Percentiles rank a stretch among this genome's conserved stretches.
Evolutionary conservation across 2,888 invertebrate species (phyloP).

Genomic region (Ceramica pisi): DNA sequence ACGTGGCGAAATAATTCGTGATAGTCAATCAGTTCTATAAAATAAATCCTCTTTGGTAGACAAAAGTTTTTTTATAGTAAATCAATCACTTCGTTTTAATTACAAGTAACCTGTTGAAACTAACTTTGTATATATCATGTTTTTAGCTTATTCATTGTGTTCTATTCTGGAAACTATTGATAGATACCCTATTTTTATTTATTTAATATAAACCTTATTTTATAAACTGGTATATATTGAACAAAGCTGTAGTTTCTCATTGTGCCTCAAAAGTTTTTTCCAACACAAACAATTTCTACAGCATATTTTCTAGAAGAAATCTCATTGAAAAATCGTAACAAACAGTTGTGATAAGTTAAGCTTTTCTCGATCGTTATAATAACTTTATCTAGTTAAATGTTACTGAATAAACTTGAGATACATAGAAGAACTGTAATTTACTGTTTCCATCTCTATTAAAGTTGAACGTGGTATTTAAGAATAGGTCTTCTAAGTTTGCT

Average conservation of each 20-base stretch:
- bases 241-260: not conserved
- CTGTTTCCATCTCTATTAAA: slow-evolving; percentile 25
- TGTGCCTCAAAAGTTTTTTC: not conserved
- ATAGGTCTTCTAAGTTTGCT: slow-evolving; percentile 16
- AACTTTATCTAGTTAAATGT: slow-evolving; percentile 22
- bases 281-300: too few relatives aligned
- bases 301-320: slow-evolving; percentile 1
- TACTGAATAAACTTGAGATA: slow-evolving; percentile 6
- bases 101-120: not conserved
- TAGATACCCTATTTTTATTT: too few relatives aligned
- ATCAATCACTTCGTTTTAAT: slow-evolving; percentile 14
- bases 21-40: not conserved
- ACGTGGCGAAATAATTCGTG: slow-evolving; percentile 42
- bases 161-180: not conserved
- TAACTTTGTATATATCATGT: not conserved
- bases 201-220: too few relatives aligned
- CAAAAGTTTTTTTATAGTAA: slow-evolving; percentile 13
- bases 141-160: slow-evolving; percentile 4
- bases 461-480: slow-evolving; percentile 21
- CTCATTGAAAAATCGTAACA: slow-evolving; percentile 24
- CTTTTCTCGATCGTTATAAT: slow-evolving; percentile 2
- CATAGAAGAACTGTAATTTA: slow-evolving; percentile 1
- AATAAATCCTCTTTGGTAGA: slow-evolving; percentile 4
- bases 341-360: not conserved
- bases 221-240: not conserved